Evolutionary conservation across 2,113 vertebrate species (phyloP).

Genomic region (Labrus mixtus): DNA sequence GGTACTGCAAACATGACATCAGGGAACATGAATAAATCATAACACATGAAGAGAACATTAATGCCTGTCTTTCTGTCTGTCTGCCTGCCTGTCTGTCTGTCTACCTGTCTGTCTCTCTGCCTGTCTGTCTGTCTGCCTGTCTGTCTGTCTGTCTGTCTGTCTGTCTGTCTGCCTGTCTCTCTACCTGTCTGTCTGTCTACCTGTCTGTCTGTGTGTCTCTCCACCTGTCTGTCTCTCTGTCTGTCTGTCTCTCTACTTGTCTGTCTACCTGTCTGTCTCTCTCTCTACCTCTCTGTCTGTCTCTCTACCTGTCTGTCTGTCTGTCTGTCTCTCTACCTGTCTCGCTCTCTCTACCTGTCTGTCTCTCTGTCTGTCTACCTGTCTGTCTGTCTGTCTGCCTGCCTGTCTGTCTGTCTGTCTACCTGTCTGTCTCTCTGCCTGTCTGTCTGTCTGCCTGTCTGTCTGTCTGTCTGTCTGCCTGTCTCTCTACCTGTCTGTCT

Average conservation of each 20-base stretch:
- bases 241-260: not conserved
- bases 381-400: too few species aligned
- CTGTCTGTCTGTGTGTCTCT: slow-evolving; percentile 9
- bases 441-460: not conserved
- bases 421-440: too few species aligned
- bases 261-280: not conserved
- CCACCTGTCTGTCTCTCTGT: too few species aligned
- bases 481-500: not conserved
- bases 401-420: slow-evolving; percentile 3
- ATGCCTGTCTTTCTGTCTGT: not conserved
- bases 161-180: too few species aligned
- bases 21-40: too few species aligned
- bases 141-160: not conserved
- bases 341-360: not conserved
- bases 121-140: not conserved
- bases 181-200: slow-evolving; percentile 1
- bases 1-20: slow-evolving; percentile 73
- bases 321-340: too few species aligned
- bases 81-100: not conserved
- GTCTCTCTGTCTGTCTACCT: not conserved
- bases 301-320: too few species aligned
- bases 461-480: not conserved
- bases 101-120: not conserved
- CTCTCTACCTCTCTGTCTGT: slow-evolving; percentile 9
- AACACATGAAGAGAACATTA: not conserved